These are phyloP conservation scores for Henricia sp. DNA, from an alignment of 53 echinoderm and acorn worm genomes.

Conservation along the genomic window DNA sequence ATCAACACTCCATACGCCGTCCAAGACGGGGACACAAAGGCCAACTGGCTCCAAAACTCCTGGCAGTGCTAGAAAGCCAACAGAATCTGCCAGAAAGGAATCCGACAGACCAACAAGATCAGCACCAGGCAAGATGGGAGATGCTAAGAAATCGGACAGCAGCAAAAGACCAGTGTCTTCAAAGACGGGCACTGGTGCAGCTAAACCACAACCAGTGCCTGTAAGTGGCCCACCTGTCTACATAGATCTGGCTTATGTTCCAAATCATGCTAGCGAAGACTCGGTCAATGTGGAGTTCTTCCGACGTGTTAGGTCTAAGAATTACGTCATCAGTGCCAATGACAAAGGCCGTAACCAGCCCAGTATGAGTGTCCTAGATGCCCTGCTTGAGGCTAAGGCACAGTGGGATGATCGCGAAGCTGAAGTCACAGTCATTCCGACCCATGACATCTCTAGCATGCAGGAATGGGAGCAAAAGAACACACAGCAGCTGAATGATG, in stretches of 20 bases:
- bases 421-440: slow-evolving; percentile 89
- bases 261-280: slow-evolving; percentile 92
- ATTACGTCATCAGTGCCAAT: slow-evolving; percentile 95
- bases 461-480: slow-evolving; percentile 93
- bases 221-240: slow-evolving; percentile 92
- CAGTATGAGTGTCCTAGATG: slow-evolving; percentile 75
- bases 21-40: slow-evolving; percentile 77
- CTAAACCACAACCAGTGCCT: slow-evolving; percentile 84
- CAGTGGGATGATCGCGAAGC: slow-evolving; percentile 90
- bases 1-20: slow-evolving; percentile 52
- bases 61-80: slow-evolving; percentile 57
- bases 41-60: slow-evolving; percentile 81
- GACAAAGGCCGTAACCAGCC: slow-evolving; percentile 85
- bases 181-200: slow-evolving; percentile 43
- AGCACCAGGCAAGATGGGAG: slow-evolving; percentile 71
- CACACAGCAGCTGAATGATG: slow-evolving; percentile 76
- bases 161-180: slow-evolving; percentile 66
- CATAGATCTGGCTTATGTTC: slow-evolving; percentile 89
- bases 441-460: slow-evolving; percentile 79
- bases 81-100: slow-evolving; percentile 73
- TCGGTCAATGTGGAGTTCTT: slow-evolving; percentile 96
- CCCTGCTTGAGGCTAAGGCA: slow-evolving; percentile 87
- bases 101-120: slow-evolving; percentile 68
- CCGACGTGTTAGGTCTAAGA: slow-evolving; percentile 85
- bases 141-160: slow-evolving; percentile 70